These are phyloP conservation scores for Apamea crenata DNA, from an alignment of 2,888 invertebrate genomes.

Conservation along the genomic window DNA sequence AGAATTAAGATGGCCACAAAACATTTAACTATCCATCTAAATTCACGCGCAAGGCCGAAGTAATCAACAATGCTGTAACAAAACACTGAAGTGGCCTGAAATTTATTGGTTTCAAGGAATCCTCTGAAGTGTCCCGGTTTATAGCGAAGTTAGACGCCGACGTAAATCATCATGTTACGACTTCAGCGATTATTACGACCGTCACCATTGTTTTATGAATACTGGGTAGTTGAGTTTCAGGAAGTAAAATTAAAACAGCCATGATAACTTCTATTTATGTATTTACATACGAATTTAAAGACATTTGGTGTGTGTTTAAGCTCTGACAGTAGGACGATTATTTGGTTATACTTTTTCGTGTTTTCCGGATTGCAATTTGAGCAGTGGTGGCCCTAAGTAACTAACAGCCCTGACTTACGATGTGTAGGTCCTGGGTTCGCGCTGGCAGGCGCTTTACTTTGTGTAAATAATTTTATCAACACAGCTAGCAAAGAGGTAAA, in stretches of 20 bases:
- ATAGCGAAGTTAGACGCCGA: constrained; percentile 35
- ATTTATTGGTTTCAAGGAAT: constrained; percentile 60
- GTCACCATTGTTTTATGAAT: constrained; percentile 48
- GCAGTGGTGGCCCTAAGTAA: background rate
- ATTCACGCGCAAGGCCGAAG: constrained; percentile 52
- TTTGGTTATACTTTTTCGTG: background rate
- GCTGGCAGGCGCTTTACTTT: background rate
- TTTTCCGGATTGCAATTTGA: background rate
- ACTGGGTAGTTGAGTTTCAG: constrained; percentile 23
- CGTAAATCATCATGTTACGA: constrained; percentile 60
- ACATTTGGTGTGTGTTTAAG: background rate
- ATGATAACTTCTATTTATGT: constrained; percentile 17
- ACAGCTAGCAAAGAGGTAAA: background rate
- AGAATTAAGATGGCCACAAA: constrained; percentile 14
- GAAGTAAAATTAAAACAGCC: constrained; percentile 35
- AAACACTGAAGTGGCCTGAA: constrained; percentile 47
- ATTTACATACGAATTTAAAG: background rate
- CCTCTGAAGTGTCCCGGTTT: constrained; percentile 58
- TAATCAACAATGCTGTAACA: constrained; percentile 56
- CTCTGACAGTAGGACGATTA: no score
- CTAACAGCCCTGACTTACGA: background rate
- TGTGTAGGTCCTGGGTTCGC: background rate
- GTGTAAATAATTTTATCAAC: background rate
- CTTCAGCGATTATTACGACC: constrained; percentile 43
- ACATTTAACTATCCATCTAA: constrained; percentile 38